A percentile compares a stretch with the other conserved stretches of the same genome.
phyloP scores from a whole-genome alignment of 1,140 invertebrate genomes.

The Lepidurus couesii region DNA sequence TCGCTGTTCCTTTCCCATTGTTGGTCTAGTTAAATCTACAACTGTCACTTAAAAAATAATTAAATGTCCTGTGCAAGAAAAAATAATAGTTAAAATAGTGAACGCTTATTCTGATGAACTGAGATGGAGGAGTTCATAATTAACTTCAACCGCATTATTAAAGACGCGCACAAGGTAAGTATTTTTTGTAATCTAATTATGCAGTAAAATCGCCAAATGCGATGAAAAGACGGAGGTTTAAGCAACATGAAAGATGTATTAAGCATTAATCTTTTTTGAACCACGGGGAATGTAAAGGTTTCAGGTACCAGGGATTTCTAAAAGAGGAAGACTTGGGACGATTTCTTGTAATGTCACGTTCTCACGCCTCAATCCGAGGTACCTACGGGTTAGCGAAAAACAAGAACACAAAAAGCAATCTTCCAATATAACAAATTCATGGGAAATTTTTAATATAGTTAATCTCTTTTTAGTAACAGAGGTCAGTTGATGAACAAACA shows the following conservation, averaged over 20 bases:
- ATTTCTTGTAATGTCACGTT: constrained; percentile 1
- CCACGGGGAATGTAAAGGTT: neutral
- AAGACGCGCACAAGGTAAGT: too few relatives aligned
- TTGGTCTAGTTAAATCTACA: too few relatives aligned
- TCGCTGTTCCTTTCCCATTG: too few relatives aligned
- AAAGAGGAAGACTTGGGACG: neutral
- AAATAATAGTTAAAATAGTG: too few relatives aligned
- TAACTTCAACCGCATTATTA: too few relatives aligned
- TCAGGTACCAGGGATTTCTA: constrained; percentile 5
- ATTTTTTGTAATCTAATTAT: too few relatives aligned
- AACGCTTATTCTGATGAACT: too few relatives aligned
- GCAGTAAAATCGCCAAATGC: too few relatives aligned
- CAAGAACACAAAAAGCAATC: neutral
- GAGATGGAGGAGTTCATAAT: too few relatives aligned
- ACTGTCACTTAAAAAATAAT: too few relatives aligned
- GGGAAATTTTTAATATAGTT: neutral
- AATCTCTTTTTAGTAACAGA: neutral
- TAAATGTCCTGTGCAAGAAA: too few relatives aligned
- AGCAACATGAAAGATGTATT: constrained; percentile 15
- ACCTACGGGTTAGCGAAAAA: constrained; percentile 11
- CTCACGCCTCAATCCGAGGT: constrained; percentile 13
- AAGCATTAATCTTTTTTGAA: constrained; percentile 10
- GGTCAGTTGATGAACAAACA: neutral
- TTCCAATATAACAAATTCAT: neutral
- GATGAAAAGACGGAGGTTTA: neutral